These are phyloP conservation scores for Mustela nigripes DNA, from an alignment of 2,113 vertebrate species.

Conservation along the genomic window DNA sequence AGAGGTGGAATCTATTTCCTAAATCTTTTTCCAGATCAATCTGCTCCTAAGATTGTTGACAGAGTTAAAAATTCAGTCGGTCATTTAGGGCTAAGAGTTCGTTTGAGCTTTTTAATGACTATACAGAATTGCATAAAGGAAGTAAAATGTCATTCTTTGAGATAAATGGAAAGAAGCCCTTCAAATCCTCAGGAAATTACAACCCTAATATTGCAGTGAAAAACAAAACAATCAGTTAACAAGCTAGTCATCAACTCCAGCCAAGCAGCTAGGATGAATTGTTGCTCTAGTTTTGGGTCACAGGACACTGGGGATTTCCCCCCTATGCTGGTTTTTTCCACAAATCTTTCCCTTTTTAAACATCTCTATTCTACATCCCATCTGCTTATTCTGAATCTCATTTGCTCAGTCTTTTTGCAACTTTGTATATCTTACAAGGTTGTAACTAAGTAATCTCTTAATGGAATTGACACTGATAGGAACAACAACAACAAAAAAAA, in stretches of 20 bases:
- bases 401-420: background rate
- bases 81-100: background rate
- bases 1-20: background rate
- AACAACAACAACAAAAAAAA: background rate
- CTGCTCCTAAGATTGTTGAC: background rate
- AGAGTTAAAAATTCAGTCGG: background rate
- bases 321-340: background rate
- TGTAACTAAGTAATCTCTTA: background rate
- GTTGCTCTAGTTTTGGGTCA: background rate
- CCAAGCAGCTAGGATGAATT: background rate
- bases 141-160: background rate
- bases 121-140: background rate
- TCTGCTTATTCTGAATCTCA: background rate
- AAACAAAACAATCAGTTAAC: slow-evolving; percentile 44
- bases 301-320: background rate
- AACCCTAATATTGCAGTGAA: background rate
- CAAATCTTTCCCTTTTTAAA: background rate
- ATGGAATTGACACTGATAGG: background rate
- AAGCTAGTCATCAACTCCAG: background rate
- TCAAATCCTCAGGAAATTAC: slow-evolving; percentile 41
- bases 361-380: background rate
- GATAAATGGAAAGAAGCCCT: slow-evolving; percentile 8
- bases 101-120: slow-evolving; percentile 16
- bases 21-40: background rate
- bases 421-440: background rate